These are phyloP conservation scores for Cyprinodon tularosa DNA, from an alignment of 2,113 vertebrate species.

Conservation along the genomic window DNA sequence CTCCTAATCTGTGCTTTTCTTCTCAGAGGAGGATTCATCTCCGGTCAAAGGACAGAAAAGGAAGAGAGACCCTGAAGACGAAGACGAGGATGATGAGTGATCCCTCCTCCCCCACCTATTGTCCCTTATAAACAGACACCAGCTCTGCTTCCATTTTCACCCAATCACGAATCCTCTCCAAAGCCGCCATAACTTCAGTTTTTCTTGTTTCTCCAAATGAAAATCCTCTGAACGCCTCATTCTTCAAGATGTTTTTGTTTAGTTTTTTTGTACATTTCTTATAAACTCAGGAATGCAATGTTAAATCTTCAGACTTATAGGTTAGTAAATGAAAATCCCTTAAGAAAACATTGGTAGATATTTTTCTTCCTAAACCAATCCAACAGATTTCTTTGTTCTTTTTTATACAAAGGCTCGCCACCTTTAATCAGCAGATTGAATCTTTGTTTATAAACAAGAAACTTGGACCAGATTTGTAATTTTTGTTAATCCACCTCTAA, in stretches of 20 bases:
- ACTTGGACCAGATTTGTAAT: background rate
- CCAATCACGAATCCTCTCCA: constrained; percentile 1
- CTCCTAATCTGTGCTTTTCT: background rate
- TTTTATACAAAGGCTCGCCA: background rate
- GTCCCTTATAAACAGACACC: background rate
- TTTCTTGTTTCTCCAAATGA: background rate
- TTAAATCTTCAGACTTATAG: background rate
- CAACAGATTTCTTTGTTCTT: background rate
- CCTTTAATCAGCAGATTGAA: background rate
- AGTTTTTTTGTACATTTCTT: background rate
- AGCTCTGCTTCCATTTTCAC: background rate
- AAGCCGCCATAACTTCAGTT: background rate
- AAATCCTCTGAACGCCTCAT: background rate
- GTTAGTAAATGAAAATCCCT: background rate
- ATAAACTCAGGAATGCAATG: constrained; percentile 22
- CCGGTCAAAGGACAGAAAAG: constrained; percentile 85
- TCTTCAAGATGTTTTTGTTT: background rate
- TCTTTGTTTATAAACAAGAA: background rate
- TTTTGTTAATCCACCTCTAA: background rate
- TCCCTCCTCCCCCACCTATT: background rate
- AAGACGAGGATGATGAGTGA: constrained; percentile 81
- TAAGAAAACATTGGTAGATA: background rate
- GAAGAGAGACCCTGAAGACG: constrained; percentile 85
- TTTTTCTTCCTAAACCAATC: background rate
- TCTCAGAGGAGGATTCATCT: constrained; percentile 66